Evolutionary conservation across 2,888 invertebrate species (phyloP), one percentile per base, ranked within the genome.

Genomic region (Torymus aiolomorphi): DNA sequence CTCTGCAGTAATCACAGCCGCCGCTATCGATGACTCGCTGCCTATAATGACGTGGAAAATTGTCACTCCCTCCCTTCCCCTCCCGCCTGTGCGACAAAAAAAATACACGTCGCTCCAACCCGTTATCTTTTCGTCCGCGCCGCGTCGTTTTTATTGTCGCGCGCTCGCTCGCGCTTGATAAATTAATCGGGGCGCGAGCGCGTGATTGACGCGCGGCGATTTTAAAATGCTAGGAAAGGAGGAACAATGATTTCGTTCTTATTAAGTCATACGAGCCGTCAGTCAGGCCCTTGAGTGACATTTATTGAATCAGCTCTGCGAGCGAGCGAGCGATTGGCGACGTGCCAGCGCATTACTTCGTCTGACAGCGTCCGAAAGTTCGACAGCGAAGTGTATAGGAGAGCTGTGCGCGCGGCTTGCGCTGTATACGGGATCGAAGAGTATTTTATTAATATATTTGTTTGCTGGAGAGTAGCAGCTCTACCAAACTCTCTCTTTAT

Each of bases 241-340:
- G 71, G 18, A 71, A 73, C 72, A 63, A 77, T 77, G 73, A 80
- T 73, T 77, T 77, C 77, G 63, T 74, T 74, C 76, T 63, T 59
- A 80, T 80, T 52, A 65, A 77, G 76, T 77, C 80, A 69, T 76
- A 72, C 49, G 72, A 72, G 61, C 62, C 65, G 80, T 71, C 70
- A 70, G 70, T 51, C 54, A 49, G 5, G 13, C 16, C 24, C 57
- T 4, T 83, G 84, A 87, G 83, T 85, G 86, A 87, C 85, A 83
- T 86, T 86, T 86, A 87, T 87, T 85, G 86, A 87, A 86, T 86
- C 83, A 85, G 62, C 65, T 81, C 83, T 79, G 82, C 80, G 83
- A 83, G 81, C 83, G 42, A 31, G 31, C 82, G 79, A 83, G 81
- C 82, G 71, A 81, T 84, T 86, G 85, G 84, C 84, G 80, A 57